Evolutionary conservation across 2,888 invertebrate genomes (phyloP).

Genomic region (Cheilosia soror): DNA sequence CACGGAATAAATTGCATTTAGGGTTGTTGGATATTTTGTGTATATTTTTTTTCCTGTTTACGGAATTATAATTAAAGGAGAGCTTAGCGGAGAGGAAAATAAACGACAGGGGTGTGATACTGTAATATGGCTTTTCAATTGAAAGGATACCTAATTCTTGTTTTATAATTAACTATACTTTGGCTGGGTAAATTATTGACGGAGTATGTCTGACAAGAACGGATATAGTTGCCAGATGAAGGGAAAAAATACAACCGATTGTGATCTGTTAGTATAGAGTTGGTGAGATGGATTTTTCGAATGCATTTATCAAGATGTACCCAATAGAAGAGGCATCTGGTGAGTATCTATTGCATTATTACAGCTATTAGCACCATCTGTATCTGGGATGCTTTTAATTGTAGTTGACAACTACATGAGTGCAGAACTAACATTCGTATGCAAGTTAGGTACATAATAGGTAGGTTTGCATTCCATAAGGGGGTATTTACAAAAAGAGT

Average conservation of each 20-base stretch:
- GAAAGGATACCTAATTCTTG: slow-evolving; percentile 25
- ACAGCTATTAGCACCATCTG: too few species aligned
- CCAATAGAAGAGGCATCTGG: too few species aligned
- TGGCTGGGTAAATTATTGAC: not conserved
- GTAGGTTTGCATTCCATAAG: too few species aligned
- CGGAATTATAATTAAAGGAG: slow-evolving; percentile 37
- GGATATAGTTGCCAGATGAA: not conserved
- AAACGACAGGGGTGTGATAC: slow-evolving; percentile 15
- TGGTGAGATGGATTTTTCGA: too few species aligned
- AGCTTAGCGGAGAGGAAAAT: slow-evolving; percentile 2
- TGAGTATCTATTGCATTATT: too few species aligned
- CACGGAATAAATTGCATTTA: slow-evolving; percentile 41
- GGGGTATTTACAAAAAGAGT: too few species aligned
- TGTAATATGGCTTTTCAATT: slow-evolving; percentile 12
- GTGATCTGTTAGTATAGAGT: not conserved
- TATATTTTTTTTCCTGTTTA: slow-evolving; percentile 6
- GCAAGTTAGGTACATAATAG: too few species aligned
- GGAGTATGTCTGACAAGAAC: slow-evolving; percentile 16
- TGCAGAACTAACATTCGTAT: too few species aligned
- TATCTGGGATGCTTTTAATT: too few species aligned
- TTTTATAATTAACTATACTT: slow-evolving; percentile 1
- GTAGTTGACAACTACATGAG: too few species aligned
- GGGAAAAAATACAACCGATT: not conserved
- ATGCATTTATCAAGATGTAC: too few species aligned
- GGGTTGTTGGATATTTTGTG: slow-evolving; percentile 7